These are phyloP conservation scores for Danaus plexippus DNA, from an alignment of 1,140 invertebrate species.

Conservation along the genomic window DNA sequence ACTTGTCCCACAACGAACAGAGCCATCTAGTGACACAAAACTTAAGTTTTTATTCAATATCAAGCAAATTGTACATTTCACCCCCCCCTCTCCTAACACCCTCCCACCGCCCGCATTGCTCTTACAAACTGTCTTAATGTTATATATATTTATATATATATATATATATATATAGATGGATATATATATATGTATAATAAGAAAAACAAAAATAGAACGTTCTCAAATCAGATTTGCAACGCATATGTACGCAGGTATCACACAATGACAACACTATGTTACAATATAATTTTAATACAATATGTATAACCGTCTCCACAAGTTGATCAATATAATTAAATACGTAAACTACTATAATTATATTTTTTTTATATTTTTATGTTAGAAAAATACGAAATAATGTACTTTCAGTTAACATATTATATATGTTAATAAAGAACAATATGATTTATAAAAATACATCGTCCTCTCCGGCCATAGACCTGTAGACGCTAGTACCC, in stretches of 20 bases:
- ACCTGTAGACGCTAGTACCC: constrained; percentile 61
- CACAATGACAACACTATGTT: constrained; percentile 42
- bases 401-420: constrained; percentile 71
- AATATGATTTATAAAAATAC: constrained; percentile 71
- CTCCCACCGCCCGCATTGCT: too few relatives aligned
- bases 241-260: constrained; percentile 37
- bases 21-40: too few relatives aligned
- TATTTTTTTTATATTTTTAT: constrained; percentile 26
- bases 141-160: too few relatives aligned
- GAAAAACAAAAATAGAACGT: constrained; percentile 43
- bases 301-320: constrained; percentile 48
- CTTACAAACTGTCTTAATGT: too few relatives aligned
- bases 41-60: too few relatives aligned
- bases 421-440: constrained; percentile 71
- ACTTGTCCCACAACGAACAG: constrained; percentile 27
- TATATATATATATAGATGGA: too few relatives aligned
- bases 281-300: constrained; percentile 36
- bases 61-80: too few relatives aligned
- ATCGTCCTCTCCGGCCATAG: constrained; percentile 51
- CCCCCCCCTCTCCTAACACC: too few relatives aligned
- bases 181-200: too few relatives aligned
- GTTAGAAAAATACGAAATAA: constrained; percentile 70
- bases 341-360: constrained; percentile 51
- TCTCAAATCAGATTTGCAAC: constrained; percentile 64
- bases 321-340: constrained; percentile 57